Conservation (phyloP, 2,113 vertebrate genomes). For the Microtus pennsylvanicus region DNA sequence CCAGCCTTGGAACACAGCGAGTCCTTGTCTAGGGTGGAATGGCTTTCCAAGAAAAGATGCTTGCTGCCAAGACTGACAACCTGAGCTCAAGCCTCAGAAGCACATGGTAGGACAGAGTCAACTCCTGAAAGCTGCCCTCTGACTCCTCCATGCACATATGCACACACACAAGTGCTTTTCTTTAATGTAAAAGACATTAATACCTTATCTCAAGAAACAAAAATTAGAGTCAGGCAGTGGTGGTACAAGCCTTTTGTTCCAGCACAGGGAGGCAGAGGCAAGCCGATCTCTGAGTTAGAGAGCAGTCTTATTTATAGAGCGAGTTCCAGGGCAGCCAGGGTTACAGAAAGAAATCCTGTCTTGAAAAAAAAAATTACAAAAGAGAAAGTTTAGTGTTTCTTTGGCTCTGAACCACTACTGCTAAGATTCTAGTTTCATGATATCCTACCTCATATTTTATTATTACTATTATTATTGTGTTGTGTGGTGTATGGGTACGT, state of each 20-base stretch:
- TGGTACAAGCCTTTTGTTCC: too few species aligned
- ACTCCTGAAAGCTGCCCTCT: neutral
- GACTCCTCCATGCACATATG: neutral
- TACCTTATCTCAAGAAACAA: neutral
- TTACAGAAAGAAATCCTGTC: neutral
- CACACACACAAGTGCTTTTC: neutral
- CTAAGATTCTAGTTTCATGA: neutral
- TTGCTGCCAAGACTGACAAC: neutral
- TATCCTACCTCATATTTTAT: neutral
- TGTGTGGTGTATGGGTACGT: neutral
- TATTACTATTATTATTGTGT: neutral
- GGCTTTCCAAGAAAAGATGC: neutral
- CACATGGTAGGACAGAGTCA: neutral
- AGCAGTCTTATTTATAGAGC: neutral
- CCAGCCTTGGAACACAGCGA: neutral
- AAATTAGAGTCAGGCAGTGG: neutral
- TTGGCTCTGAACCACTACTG: neutral
- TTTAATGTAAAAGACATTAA: neutral
- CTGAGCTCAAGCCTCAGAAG: neutral
- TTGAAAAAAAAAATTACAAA: neutral
- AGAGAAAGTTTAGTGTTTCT: neutral
- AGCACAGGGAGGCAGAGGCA: neutral
- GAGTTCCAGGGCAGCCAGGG: neutral
- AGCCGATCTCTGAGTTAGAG: neutral
- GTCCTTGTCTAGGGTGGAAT: neutral